Evolutionary conservation across 2,888 invertebrate species (phyloP), one percentile per base, ranked within the genome.

Genomic region (Thera obeliscata): DNA sequence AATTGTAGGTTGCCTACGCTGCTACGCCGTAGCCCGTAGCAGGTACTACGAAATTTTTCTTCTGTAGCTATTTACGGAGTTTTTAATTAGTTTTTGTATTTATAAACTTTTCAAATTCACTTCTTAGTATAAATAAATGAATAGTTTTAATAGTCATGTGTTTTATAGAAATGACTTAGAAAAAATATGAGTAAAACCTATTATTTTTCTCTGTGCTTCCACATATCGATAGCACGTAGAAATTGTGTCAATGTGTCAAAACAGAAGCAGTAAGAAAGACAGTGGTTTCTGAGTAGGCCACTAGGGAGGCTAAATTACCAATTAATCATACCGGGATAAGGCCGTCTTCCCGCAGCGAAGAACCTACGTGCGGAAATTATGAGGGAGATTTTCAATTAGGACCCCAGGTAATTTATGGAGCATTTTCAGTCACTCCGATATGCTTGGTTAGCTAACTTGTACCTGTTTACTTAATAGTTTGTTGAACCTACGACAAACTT

Each of bases 21-120:
- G 65, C 64, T 67, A 66, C 58, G 62, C 38, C 66, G 60, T 64
- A 67, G 64, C 60, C 46, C 59, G 66, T 67, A 68, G 68, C 68
- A 55, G 61, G 57, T 64, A 64, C 64, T 64, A 58, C 64, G 57
- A 54, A 64, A 67, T 38, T 48, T 52, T 52, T 35, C 0, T 22
- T 22, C 22, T 1, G 22, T 22, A 22, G 22, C 22, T 22, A 22
- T 22, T 22, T 22, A 22, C 22, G 43, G 57, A 11, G 41, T 2
- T 7, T 41, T 41, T 41, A 41, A 7, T 41, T 2, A 41, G 6
- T 41, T 41, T 7, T 41, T 41, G 41, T 41, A 41, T 41, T 41
- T 41, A 41, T 41, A 0, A 41, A 4, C 3, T 38, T 4, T 38
- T 0, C 5, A 1, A 38, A 38, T 38, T 4, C 38, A 4, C 3